A percentile compares a stretch with the other conserved stretches of the same genome.
Evolutionary conservation across 1,140 invertebrate genomes (phyloP).

Genomic region (Steinernema feltiae): DNA sequence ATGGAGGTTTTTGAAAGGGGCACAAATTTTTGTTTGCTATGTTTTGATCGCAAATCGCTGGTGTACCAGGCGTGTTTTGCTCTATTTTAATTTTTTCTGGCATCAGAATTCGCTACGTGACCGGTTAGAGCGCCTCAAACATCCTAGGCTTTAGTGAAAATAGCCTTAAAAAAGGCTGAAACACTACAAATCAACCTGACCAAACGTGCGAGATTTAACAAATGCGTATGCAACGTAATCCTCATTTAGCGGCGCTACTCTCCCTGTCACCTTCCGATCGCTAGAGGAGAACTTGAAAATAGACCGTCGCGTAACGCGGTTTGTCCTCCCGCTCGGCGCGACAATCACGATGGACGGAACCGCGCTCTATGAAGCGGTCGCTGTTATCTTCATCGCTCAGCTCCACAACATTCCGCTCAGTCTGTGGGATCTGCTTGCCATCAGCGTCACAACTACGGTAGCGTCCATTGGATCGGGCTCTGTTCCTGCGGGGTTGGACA

Average conservation of each 20-base stretch:
- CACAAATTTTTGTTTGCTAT: too few species aligned
- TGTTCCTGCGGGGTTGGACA: conserved; percentile 91
- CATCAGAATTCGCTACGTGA: too few species aligned
- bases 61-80: too few species aligned
- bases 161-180: too few species aligned
- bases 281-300: conserved; percentile 62
- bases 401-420: conserved; percentile 64
- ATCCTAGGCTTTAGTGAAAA: too few species aligned
- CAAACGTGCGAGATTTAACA: too few species aligned
- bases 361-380: conserved; percentile 63
- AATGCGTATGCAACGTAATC: too few species aligned
- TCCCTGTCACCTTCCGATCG: conserved; percentile 81
- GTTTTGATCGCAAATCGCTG: too few species aligned
- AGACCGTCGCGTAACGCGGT: conserved; percentile 71
- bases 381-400: conserved; percentile 65
- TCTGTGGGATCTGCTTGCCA: conserved; percentile 68
- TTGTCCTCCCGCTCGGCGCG: conserved; percentile 81
- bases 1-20: too few species aligned
- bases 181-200: too few species aligned
- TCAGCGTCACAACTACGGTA: conserved; percentile 86
- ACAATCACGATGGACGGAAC: conserved; percentile 61
- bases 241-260: conserved; percentile 83
- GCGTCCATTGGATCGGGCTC: conserved; percentile 92
- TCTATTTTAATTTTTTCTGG: too few species aligned
- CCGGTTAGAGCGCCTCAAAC: too few species aligned